Base-by-base conservation (phyloP, 1,140 invertebrate species). In the Listronotus oregonensis region DNA sequence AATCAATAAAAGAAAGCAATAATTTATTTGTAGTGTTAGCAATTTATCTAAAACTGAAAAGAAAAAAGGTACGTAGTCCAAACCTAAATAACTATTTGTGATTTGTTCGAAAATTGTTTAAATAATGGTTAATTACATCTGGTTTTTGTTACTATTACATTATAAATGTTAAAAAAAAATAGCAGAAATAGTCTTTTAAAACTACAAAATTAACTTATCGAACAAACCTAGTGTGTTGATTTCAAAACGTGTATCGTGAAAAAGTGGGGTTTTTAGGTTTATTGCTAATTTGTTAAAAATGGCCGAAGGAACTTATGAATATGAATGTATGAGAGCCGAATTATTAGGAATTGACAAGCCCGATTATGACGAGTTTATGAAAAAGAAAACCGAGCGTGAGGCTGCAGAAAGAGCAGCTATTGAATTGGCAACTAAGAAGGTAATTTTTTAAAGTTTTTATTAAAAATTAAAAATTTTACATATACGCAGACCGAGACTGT, bases 271-370 rank as follows among this genome's bases (percentile, higher is more conserved):
- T 27, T 27, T 27, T 27, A 42, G 39, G 39, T 42, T 3, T 42
- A 12, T 11, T 14, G 3, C 2, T 3, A 27, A 14, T 83, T 12
- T 14, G 17, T 34, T 12, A 11, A 15, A 12, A 46, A 63, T 44
- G 52, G 49, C 49, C 6, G 80, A 85, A 77, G 83, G 82, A 66
- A 85, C 85, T 18, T 91, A 90, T 68, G 84, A 87, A 76, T 84
- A 89, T 74, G 89, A 89, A 12, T 89, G 89, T 72, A 85, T 87
- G 74, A 80, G 90, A 52, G 89, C 89, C 3, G 89, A 91, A 78
- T 77, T 91, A 12, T 81, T 91, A 55, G 89, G 89, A 0, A 79
- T 89, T 18, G 82, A 85, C 49, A 84, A 84, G 67, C 89, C 89
- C 0, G 82, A 82, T 66, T 82, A 84, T 73, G 86, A 86, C 17